Conservation (phyloP, 2,113 vertebrate genomes). For the Leiothrix lutea region DNA sequence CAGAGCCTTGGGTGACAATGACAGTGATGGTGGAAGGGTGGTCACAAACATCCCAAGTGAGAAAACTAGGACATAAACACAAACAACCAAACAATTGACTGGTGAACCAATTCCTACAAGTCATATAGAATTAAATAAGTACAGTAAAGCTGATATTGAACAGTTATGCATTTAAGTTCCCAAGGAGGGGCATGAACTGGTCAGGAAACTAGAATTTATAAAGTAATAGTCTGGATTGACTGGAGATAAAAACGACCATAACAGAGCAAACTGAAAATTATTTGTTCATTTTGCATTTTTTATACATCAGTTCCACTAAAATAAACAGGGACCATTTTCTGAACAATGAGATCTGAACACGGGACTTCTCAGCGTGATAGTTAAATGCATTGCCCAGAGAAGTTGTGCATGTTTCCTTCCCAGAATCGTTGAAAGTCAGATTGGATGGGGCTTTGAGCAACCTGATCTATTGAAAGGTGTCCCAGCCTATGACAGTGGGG, state of each 20-base stretch:
- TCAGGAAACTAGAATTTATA: neutral
- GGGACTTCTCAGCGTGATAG: neutral
- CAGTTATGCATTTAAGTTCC: neutral
- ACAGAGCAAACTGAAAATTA: neutral
- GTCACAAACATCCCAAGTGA: neutral
- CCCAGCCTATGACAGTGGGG: rapidly evolving
- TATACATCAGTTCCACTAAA: neutral
- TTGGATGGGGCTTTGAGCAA: neutral
- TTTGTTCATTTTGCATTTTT: neutral
- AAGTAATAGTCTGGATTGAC: neutral
- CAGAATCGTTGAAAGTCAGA: rapidly evolving
- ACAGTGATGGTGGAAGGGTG: too few species aligned
- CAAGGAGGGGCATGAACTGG: rapidly evolving
- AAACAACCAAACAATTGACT: neutral
- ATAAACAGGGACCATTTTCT: neutral
- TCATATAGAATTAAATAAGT: neutral
- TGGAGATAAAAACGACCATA: neutral
- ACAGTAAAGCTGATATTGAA: neutral
- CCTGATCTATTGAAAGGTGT: neutral
- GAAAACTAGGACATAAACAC: neutral
- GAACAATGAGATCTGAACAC: neutral
- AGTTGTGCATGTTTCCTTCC: neutral
- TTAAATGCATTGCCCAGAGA: neutral
- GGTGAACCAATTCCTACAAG: neutral
- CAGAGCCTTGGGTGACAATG: neutral